Evolutionary conservation across 1,140 invertebrate genomes (phyloP), one percentile per base, ranked within the genome.

Genomic region (Archivesica marissinica): DNA sequence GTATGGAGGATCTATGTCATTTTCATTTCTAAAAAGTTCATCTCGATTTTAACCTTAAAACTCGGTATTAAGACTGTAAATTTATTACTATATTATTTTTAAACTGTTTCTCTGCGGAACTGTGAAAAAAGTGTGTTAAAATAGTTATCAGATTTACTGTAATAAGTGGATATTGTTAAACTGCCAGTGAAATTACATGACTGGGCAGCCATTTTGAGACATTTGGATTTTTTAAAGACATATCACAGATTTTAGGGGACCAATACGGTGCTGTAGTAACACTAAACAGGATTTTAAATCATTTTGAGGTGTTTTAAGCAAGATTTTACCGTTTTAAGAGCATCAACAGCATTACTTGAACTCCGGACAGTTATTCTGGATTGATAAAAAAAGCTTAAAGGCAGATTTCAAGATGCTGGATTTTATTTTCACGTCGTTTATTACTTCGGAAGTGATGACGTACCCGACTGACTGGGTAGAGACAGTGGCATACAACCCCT

Each of bases 401-500:
- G 23, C 3, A 20, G n/a, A 3, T 64, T 7, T 25, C 47, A 59
- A 15, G 7, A 56, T 79, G 77, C 13, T 68, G 23, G 52, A 77
- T 15, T 79, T 64, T 30, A 47, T 61, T 38, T 61, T 35, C 9
- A 25, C 61, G 30, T 41, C 61, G 50, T 66, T 77, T 30, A 38
- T 61, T n/a, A 41, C 75, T 0, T 13, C 52, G 1, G 38, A 41
- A 20, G 72, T 25, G 72, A 75, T 75, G 72, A 47, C 28, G 11
- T 79, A 70, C 28, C 52, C 64, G 13, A 25, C 79, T 15, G 59
- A 74, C 25, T 59, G 61, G 61, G 33, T 72, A 0, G 79, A 82
- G 39, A 82, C 41, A 15, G 79, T 82, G 35, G 68, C 79, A 0
- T 82, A 82, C 52, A 82, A 82, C 28, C 79, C 79, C 15, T 59